Evolutionary conservation across 2,797 vertebrate genomes (phyloP), one percentile per base, ranked within the genome.

Genomic region (Acanthurus leucopareius): DNA sequence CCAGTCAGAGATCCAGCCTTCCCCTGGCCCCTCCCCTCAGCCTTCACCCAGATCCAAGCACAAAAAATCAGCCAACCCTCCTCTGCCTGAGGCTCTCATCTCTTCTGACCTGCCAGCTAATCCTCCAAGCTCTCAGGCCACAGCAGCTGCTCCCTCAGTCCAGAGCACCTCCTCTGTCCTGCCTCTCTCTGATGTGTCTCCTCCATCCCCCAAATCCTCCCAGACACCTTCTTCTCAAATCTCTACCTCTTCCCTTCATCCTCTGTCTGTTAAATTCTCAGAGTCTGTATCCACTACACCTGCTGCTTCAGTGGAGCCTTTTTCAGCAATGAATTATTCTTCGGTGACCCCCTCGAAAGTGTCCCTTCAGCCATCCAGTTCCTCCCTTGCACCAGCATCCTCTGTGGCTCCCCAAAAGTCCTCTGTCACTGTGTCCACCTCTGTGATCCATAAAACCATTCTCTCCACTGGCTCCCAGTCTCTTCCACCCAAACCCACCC

Each of bases 21-120:
- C 80, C 40, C 83, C 84, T 0, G 54, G 83, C 47, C 85, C 89
- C 72, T 89, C 92, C 80, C 92, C 91, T 77, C 92, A 93, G 73
- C 92, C 92, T 3, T 94, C 93, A 0, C 92, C 93, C 56, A 79
- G 90, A 72, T 83, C 86, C 45, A 93, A 93, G 59, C 90, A 90
- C 76, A 88, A 72, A 69, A 85, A 82, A 49, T 3, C 35, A 6
- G 10, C 61, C 52, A 51, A 16, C 35, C 20, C 77, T 14, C 19
- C 19, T 57, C 44, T 16, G 8, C 38, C 77, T 7, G 82, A 87
- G 47, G 49, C 49, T 48, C 67, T 62, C 28, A 15, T 71, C 32
- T 20, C 79, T 47, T 42, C 78, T 51, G 67, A 69, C 10, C 51
- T 49, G 8, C 49, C 9, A 42, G 49, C 64, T 32, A 45, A 66